Evolutionary conservation across 2,797 vertebrate species (phyloP).

Genomic region (Etheostoma nigrum): DNA sequence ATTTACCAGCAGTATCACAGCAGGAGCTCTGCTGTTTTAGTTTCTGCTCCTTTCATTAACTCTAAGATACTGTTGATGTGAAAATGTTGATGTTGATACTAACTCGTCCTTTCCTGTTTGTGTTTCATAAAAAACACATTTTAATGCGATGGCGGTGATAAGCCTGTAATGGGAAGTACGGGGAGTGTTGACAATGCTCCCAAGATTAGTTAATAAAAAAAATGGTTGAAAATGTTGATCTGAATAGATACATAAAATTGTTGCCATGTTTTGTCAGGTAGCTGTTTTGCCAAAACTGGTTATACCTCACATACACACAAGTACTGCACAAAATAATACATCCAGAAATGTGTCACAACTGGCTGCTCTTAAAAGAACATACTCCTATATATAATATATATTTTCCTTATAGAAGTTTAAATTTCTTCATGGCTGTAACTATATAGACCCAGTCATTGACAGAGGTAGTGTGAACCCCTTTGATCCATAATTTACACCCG

Average conservation of each 20-base stretch:
- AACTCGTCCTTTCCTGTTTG: slow-evolving; percentile 1
- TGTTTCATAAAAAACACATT: slow-evolving; percentile 2
- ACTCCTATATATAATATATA: slow-evolving; percentile 62
- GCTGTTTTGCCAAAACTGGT: not conserved
- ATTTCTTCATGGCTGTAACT: slow-evolving; percentile 93
- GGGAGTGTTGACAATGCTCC: not conserved
- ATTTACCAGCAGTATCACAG: not conserved
- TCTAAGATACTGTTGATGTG: not conserved
- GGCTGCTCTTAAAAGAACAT: slow-evolving; percentile 67
- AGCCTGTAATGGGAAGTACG: not conserved
- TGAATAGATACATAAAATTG: not conserved
- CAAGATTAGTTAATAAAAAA: not conserved
- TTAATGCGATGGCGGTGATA: not conserved
- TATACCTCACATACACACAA: not conserved
- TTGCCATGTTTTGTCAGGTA: not conserved
- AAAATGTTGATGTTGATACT: not conserved
- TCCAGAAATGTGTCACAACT: not conserved
- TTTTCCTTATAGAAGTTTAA: slow-evolving; percentile 94
- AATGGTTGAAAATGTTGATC: not conserved
- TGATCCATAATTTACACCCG: slow-evolving; percentile 99
- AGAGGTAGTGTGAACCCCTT: slow-evolving; percentile 93
- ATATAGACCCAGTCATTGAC: slow-evolving; percentile 91
- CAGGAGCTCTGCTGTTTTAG: not conserved
- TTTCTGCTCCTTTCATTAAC: not conserved
- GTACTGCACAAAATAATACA: not conserved